Conservation (phyloP, 2,888 invertebrate species). For the Lymantria dispar region DNA sequence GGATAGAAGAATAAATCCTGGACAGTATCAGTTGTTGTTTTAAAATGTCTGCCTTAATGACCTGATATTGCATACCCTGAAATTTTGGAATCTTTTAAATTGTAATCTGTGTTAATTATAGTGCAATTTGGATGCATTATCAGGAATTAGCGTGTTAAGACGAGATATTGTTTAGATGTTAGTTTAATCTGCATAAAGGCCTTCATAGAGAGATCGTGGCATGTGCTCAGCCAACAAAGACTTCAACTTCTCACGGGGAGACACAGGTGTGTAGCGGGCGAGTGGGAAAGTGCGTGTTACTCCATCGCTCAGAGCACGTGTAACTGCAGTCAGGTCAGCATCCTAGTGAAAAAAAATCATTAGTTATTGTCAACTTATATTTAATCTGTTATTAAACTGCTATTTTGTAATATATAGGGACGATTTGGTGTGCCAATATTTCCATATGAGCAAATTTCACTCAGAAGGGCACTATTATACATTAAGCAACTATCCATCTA, state of each 20-base stretch:
- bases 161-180: conserved; percentile 18
- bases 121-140: neutral
- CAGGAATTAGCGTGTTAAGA: conserved; percentile 17
- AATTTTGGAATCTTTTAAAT: too few relatives aligned
- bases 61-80: too few relatives aligned
- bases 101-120: too few relatives aligned
- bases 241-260: conserved; percentile 89
- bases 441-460: too few relatives aligned
- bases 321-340: conserved; percentile 88
- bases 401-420: too few relatives aligned
- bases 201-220: conserved; percentile 90
- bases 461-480: too few relatives aligned
- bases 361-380: conserved; percentile 10
- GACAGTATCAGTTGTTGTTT: too few relatives aligned
- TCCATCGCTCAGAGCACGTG: conserved; percentile 89
- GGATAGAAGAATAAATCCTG: too few relatives aligned
- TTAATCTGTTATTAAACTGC: too few relatives aligned
- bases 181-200: conserved; percentile 83
- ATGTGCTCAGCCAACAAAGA: conserved; percentile 91
- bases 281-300: conserved; percentile 92
- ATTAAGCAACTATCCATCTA: too few relatives aligned
- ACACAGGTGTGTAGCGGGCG: conserved; percentile 91
- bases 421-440: too few relatives aligned
- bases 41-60: too few relatives aligned
- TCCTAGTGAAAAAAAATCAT: conserved; percentile 76